These are phyloP conservation scores for Microctonus brassicae DNA, from an alignment of 2,888 invertebrate species.

Conservation along the genomic window DNA sequence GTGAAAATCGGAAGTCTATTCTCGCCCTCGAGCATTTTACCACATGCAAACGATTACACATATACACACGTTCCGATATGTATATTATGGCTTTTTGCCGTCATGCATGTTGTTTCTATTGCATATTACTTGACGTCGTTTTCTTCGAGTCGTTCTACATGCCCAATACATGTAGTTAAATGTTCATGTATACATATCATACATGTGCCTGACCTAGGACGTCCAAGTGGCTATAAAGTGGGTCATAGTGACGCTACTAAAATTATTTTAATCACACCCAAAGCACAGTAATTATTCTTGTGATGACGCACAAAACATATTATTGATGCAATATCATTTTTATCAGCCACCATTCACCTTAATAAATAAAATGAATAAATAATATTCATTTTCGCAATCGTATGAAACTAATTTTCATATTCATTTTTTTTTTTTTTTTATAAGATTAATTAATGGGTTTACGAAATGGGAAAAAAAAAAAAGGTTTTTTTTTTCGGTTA, in stretches of 20 bases:
- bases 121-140: not conserved
- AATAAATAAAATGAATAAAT: too few relatives aligned
- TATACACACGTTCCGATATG: not conserved
- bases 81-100: not conserved
- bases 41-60: not conserved
- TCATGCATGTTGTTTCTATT: not conserved
- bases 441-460: too few relatives aligned
- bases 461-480: too few relatives aligned
- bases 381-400: too few relatives aligned
- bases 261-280: constrained; percentile 10
- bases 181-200: not conserved
- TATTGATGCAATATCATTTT: not conserved
- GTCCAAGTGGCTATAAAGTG: constrained; percentile 6
- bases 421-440: too few relatives aligned
- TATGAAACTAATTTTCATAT: too few relatives aligned
- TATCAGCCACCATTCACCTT: too few relatives aligned
- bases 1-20: constrained; percentile 15
- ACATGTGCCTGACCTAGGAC: constrained; percentile 21
- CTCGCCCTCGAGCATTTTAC: not conserved
- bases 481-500: not conserved
- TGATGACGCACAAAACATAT: not conserved
- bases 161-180: too few relatives aligned
- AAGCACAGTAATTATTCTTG: not conserved
- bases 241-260: constrained; percentile 5
- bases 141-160: not conserved